phyloP scores from a whole-genome alignment of 1,140 invertebrate species.

The Scylla paramamosain region DNA sequence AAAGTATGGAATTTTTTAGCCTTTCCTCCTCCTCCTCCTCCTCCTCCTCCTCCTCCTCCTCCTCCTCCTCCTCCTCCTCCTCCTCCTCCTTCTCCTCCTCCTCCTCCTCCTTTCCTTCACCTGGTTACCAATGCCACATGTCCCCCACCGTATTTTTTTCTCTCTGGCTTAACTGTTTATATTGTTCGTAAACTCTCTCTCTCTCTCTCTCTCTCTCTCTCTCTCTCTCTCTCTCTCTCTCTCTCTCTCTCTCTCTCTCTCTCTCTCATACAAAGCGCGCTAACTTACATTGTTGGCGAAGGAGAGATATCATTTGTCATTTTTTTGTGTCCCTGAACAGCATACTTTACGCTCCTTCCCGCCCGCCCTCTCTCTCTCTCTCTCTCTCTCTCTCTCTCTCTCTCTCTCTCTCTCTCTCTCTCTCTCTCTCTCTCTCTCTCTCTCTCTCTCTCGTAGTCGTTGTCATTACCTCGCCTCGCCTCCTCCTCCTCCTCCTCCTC shows the following conservation, averaged over 20 bases:
- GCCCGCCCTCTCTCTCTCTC: background rate
- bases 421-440: background rate
- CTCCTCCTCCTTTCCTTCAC: constrained; percentile 24
- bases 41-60: background rate
- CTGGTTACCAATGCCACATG: background rate
- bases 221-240: background rate
- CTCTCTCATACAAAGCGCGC: background rate
- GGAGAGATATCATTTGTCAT: constrained; percentile 1
- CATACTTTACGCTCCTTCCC: background rate
- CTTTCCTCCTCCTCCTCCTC: background rate
- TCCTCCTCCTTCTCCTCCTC: background rate
- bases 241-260: constrained; percentile 27
- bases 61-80: background rate
- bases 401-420: background rate
- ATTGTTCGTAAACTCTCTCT: background rate
- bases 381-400: background rate
- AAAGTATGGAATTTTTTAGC: too few relatives aligned
- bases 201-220: background rate
- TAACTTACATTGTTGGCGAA: background rate
- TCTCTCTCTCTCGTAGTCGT: background rate
- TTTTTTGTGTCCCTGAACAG: background rate
- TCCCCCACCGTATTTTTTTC: background rate
- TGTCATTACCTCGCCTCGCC: background rate
- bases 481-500: background rate
- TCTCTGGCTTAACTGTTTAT: background rate